phyloP scores from a whole-genome alignment of 2,113 vertebrate species.

The Erythrocercus mccallii region DNA sequence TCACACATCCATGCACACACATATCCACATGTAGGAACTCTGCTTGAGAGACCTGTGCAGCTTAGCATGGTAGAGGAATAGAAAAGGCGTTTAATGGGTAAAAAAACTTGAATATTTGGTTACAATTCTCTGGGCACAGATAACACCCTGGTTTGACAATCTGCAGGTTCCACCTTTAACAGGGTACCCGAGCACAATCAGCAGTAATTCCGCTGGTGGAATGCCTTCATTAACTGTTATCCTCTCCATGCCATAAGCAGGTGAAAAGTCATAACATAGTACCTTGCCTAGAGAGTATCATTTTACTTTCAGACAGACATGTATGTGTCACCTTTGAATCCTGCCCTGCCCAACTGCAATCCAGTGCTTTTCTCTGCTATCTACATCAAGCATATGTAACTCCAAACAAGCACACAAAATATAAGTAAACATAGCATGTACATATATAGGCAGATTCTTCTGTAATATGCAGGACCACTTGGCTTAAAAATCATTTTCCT shows the following conservation, averaged over 20 bases:
- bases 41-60: background rate
- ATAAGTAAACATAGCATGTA: fast-evolving
- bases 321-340: background rate
- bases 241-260: background rate
- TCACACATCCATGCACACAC: background rate
- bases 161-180: background rate
- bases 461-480: background rate
- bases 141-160: background rate
- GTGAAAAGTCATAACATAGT: background rate
- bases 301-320: background rate
- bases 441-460: background rate
- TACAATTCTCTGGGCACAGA: background rate
- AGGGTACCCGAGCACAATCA: background rate
- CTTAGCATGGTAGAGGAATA: background rate
- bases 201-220: background rate
- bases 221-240: background rate
- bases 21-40: background rate
- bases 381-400: background rate
- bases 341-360: background rate
- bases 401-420: background rate
- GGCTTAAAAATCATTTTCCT: background rate
- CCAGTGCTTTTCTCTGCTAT: background rate
- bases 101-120: background rate
- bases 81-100: fast-evolving
- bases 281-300: background rate